Conservation (phyloP, 2,113 vertebrate genomes). For the Hyperopisus bebe region DNA sequence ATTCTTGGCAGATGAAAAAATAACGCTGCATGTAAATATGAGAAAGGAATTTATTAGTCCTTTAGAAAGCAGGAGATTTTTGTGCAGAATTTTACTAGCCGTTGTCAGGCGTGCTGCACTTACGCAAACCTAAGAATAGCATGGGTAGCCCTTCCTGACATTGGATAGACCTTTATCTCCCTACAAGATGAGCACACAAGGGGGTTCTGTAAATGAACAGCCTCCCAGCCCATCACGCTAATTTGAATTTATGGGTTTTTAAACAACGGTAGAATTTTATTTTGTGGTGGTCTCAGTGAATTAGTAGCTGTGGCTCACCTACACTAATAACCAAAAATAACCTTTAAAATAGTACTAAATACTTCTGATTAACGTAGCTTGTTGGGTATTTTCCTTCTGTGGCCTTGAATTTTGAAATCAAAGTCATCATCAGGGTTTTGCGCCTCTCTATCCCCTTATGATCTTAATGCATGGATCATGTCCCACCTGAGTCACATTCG, state of each 20-base stretch:
- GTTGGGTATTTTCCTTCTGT: neutral
- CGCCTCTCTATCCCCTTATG: conserved; percentile 15
- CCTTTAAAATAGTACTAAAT: neutral
- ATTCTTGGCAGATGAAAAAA: neutral
- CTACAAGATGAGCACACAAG: neutral
- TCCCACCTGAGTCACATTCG: neutral
- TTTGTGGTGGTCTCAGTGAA: neutral
- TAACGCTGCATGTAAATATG: neutral
- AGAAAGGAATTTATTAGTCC: neutral
- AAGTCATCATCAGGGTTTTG: neutral
- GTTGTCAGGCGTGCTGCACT: neutral
- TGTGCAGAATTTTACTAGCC: neutral
- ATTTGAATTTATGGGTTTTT: neutral
- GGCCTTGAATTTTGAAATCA: neutral
- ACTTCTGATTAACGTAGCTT: neutral
- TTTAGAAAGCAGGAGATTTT: neutral
- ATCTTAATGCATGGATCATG: neutral
- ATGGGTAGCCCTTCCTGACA: neutral
- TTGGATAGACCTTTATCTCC: neutral
- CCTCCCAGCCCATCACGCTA: neutral
- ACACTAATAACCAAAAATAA: neutral
- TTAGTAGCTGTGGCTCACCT: neutral
- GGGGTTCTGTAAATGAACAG: neutral
- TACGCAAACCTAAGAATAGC: neutral
- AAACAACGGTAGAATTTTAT: neutral